Evolutionary conservation across 2,797 vertebrate species (phyloP).

Genomic region (Saguinus oedipus): DNA sequence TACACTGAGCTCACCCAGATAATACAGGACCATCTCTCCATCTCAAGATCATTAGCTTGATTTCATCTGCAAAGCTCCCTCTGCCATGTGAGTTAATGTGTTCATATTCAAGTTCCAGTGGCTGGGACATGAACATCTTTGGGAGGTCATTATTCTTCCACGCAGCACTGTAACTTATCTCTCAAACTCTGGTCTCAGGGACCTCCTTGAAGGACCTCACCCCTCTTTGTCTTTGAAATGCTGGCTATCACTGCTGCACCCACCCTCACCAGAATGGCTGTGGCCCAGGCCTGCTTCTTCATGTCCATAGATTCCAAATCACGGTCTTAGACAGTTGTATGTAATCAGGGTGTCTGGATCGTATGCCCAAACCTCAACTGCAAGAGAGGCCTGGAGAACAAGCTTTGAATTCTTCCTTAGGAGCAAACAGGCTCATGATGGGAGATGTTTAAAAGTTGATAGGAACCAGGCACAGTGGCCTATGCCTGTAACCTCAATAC

Average conservation of each 20-base stretch:
- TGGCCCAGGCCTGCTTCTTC: background rate
- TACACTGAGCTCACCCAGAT: background rate
- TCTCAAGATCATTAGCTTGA: background rate
- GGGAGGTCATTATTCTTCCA: background rate
- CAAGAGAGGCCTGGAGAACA: background rate
- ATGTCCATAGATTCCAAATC: background rate
- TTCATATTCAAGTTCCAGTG: background rate
- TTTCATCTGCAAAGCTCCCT: background rate
- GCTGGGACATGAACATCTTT: background rate
- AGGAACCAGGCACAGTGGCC: background rate
- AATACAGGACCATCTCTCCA: background rate
- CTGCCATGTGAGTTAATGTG: background rate
- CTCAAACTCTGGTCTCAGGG: background rate
- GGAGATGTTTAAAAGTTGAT: background rate
- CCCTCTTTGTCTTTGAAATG: background rate
- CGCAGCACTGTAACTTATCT: background rate
- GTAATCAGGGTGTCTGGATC: background rate
- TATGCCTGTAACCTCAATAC: background rate
- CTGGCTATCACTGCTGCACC: background rate
- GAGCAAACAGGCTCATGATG: background rate
- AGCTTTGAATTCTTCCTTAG: background rate
- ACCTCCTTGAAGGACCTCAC: background rate
- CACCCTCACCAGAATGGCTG: background rate
- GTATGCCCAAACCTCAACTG: background rate
- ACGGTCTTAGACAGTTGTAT: background rate